Evolutionary conservation across 2,888 invertebrate genomes (phyloP).

Genomic region (Mantis religiosa): DNA sequence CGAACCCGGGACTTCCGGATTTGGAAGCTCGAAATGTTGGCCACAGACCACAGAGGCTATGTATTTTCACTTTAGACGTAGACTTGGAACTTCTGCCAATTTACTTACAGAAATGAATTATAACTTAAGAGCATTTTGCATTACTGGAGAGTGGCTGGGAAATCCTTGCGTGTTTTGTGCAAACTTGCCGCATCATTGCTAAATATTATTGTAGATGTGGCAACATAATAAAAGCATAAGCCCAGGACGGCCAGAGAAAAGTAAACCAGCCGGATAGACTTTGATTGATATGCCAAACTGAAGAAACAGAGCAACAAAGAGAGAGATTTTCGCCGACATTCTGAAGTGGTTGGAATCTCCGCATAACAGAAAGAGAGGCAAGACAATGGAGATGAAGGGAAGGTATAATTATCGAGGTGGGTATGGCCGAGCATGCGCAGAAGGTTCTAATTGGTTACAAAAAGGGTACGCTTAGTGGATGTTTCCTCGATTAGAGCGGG

Average conservation of each 20-base stretch:
- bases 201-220: neutral
- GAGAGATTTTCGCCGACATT: neutral
- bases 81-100: too few relatives aligned
- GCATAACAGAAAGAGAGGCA: neutral
- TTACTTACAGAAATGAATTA: too few relatives aligned
- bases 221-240: neutral
- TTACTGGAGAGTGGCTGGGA: too few relatives aligned
- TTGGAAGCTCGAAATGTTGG: too few relatives aligned
- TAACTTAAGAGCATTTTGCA: too few relatives aligned
- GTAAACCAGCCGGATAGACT: neutral
- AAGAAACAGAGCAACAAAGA: neutral
- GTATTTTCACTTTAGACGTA: too few relatives aligned
- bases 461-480: conserved; percentile 10
- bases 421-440: conserved; percentile 23
- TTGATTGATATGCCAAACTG: conserved; percentile 5
- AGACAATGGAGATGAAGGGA: neutral
- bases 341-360: neutral
- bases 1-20: too few relatives aligned
- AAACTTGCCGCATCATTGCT: neutral
- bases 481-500: conserved; percentile 20
- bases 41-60: too few relatives aligned
- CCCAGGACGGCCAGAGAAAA: neutral
- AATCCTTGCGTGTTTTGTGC: neutral
- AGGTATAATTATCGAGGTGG: conserved; percentile 25
- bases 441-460: conserved; percentile 23